phyloP scores from a whole-genome alignment of 2,113 vertebrate species.

The Columba livia region DNA sequence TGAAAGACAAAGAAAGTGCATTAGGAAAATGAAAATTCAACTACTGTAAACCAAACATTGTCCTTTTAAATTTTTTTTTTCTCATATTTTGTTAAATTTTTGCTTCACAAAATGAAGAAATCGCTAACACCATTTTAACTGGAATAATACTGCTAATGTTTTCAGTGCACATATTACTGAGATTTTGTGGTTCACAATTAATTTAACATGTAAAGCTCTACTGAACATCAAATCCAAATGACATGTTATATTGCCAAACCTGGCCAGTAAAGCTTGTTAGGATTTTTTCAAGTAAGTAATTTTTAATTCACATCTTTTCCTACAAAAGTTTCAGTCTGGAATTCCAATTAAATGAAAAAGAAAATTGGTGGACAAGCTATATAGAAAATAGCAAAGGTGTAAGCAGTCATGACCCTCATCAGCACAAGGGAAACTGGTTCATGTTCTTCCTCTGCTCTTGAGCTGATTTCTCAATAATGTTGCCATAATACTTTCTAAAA shows the following conservation, averaged over 20 bases:
- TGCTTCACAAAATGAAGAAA: neutral
- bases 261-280: neutral
- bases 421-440: neutral
- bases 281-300: neutral
- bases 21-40: neutral
- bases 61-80: neutral
- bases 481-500: neutral
- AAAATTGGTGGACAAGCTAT: neutral
- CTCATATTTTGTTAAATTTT: neutral
- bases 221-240: neutral
- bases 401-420: neutral
- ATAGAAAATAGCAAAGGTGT: neutral
- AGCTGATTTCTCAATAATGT: neutral
- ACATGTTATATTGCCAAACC: neutral
- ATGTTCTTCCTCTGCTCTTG: neutral
- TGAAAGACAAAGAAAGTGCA: neutral
- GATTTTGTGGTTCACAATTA: neutral
- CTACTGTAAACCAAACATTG: neutral
- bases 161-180: neutral
- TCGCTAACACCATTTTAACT: neutral
- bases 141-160: neutral
- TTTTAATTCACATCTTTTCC: neutral
- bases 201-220: neutral
- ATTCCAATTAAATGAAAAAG: neutral
- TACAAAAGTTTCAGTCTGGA: neutral